phyloP scores from a whole-genome alignment of 2,888 invertebrate species.

The Pharmacophagus antenor region DNA sequence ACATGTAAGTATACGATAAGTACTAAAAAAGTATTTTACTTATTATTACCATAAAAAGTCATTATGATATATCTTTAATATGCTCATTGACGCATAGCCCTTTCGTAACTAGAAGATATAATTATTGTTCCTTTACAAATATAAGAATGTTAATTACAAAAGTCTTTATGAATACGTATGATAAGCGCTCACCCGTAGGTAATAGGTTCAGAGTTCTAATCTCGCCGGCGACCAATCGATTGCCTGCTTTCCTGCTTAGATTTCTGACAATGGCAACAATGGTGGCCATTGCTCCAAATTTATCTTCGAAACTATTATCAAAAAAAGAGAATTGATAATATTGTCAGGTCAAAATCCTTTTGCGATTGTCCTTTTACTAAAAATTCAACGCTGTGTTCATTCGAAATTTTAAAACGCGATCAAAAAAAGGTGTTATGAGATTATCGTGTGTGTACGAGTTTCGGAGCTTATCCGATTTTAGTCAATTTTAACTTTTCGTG shows the following conservation, averaged over 20 bases:
- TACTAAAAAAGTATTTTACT: conserved; percentile 1
- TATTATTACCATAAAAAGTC: conserved; percentile 9
- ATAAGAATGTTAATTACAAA: conserved; percentile 72
- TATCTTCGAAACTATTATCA: conserved; percentile 5
- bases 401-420: no score
- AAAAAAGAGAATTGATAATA: no score
- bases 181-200: conserved; percentile 15
- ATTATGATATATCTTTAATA: conserved; percentile 7
- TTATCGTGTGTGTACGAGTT: no score
- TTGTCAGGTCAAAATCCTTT: no score
- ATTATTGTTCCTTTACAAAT: conserved; percentile 36
- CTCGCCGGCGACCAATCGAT: conserved; percentile 8
- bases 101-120: conserved; percentile 28
- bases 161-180: conserved; percentile 49
- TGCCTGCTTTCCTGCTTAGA: conserved; percentile 10
- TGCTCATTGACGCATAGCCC: conserved; percentile 23
- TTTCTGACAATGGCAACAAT: conserved; percentile 16
- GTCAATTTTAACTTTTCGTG: no score
- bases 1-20: conserved; percentile 3
- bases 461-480: no score
- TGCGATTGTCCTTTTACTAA: no score
- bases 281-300: conserved; percentile 17
- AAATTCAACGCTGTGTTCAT: no score
- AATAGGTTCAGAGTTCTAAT: conserved; percentile 22
- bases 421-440: no score